A percentile compares a stretch with the other conserved stretches of the same genome.
phyloP scores from a whole-genome alignment of 2,888 invertebrate genomes.

The Philereme transversata region DNA sequence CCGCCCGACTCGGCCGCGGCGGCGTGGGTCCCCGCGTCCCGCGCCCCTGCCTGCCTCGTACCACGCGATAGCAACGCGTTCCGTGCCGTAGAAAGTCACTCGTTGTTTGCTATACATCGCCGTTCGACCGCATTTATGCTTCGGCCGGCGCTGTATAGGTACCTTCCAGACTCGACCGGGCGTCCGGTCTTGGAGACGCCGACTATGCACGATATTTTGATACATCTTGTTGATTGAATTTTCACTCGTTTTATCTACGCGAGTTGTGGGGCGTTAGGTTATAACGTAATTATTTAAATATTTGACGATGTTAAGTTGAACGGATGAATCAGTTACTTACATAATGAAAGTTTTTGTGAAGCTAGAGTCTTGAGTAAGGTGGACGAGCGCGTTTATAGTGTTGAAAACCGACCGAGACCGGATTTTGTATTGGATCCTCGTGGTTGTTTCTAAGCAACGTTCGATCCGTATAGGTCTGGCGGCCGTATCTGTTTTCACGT shows the following conservation, averaged over 20 bases:
- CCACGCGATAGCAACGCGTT: constrained; percentile 71
- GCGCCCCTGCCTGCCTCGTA: constrained; percentile 54
- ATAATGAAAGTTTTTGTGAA: constrained; percentile 27
- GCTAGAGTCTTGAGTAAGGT: constrained; percentile 25
- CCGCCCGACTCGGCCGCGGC: constrained; percentile 29
- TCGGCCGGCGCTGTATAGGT: constrained; percentile 57
- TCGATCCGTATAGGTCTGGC: constrained; percentile 8
- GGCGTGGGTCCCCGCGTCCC: constrained; percentile 59
- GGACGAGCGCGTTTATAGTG: constrained; percentile 24
- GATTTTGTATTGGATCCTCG: constrained; percentile 26
- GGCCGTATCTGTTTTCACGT: constrained; percentile 3
- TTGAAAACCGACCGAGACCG: constrained; percentile 27
- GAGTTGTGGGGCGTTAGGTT: constrained; percentile 59
- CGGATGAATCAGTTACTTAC: constrained; percentile 26
- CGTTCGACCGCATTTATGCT: constrained; percentile 41
- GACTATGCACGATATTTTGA: constrained; percentile 57
- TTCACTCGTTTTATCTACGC: constrained; percentile 55
- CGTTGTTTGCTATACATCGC: constrained; percentile 64
- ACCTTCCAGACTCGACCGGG: constrained; percentile 38
- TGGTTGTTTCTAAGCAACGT: constrained; percentile 21
- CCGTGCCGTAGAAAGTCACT: constrained; percentile 66
- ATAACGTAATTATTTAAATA: constrained; percentile 21
- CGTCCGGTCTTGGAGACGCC: constrained; percentile 51
- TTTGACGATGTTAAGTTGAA: constrained; percentile 29
- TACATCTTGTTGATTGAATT: constrained; percentile 64